phyloP scores from a whole-genome alignment of 64 coral and sea anemone species.

The Pachyseris speciosa region DNA sequence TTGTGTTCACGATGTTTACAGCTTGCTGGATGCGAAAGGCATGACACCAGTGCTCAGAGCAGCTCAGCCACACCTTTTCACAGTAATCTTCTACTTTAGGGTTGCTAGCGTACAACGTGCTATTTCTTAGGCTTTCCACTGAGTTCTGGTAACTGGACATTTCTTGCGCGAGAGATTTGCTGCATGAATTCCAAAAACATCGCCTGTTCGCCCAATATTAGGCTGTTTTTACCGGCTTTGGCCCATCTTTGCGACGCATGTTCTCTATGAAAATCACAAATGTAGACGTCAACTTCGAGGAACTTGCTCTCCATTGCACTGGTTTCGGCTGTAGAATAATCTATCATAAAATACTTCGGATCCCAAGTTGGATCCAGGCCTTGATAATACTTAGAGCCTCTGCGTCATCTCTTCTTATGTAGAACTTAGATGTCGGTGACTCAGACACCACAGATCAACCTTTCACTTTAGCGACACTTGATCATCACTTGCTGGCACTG shows the following conservation, averaged over 20 bases:
- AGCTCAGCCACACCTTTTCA: slow-evolving; percentile 50
- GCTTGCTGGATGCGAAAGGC: slow-evolving; percentile 50
- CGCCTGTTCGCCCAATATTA: slow-evolving; percentile 2
- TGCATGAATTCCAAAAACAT: slow-evolving; percentile 15
- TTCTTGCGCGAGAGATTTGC: neutral
- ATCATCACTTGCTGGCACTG: slow-evolving; percentile 39
- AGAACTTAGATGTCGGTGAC: slow-evolving; percentile 41
- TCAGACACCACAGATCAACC: slow-evolving; percentile 30
- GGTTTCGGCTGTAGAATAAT: slow-evolving; percentile 56
- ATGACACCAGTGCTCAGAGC: slow-evolving; percentile 23
- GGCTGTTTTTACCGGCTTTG: neutral
- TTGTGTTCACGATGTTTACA: slow-evolving; percentile 67
- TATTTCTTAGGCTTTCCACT: slow-evolving; percentile 15
- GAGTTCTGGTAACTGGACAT: neutral
- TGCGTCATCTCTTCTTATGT: neutral
- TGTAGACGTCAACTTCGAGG: neutral
- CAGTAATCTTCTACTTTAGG: slow-evolving; percentile 13
- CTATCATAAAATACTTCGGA: slow-evolving; percentile 58
- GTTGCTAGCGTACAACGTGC: neutral
- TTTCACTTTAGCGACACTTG: slow-evolving; percentile 69
- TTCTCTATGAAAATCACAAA: slow-evolving; percentile 46
- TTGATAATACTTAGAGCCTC: slow-evolving; percentile 47
- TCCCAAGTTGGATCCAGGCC: slow-evolving; percentile 37
- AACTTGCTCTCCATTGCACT: slow-evolving; percentile 45
- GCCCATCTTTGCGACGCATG: slow-evolving; percentile 48